phyloP scores from a whole-genome alignment of 2,888 invertebrate genomes.

The Campoplex capitator region DNA sequence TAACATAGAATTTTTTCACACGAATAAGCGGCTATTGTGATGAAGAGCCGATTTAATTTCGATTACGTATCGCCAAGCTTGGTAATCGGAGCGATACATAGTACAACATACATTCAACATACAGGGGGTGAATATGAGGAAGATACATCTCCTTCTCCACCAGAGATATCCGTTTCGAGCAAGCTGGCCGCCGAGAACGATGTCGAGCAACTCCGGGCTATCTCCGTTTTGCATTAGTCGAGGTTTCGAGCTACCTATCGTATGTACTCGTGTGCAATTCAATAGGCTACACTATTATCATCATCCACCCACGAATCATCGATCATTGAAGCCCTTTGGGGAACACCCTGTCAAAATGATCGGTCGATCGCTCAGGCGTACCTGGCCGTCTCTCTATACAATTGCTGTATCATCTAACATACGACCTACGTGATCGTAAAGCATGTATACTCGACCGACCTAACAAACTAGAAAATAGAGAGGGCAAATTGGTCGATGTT shows the following conservation, averaged over 20 bases:
- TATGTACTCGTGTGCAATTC: conserved; percentile 42
- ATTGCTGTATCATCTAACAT: conserved; percentile 51
- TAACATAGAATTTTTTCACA: conserved; percentile 2
- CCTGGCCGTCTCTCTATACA: conserved; percentile 41
- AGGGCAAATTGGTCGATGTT: conserved; percentile 20
- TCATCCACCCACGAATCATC: conserved; percentile 76
- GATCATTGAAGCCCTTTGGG: conserved; percentile 78
- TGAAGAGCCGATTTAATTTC: conserved; percentile 28
- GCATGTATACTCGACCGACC: conserved; percentile 16
- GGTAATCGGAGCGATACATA: conserved; percentile 45
- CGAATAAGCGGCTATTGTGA: conserved; percentile 27
- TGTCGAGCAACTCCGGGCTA: conserved; percentile 60
- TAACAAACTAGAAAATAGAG: conserved; percentile 38
- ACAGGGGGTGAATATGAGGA: conserved; percentile 46
- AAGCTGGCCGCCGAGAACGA: conserved; percentile 56
- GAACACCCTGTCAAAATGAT: conserved; percentile 55
- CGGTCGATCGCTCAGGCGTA: conserved; percentile 46
- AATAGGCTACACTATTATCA: conserved; percentile 71
- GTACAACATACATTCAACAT: conserved; percentile 23
- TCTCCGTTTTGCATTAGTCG: conserved; percentile 68
- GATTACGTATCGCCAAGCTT: conserved; percentile 42
- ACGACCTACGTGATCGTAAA: conserved; percentile 19
- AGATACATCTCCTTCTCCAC: conserved; percentile 56
- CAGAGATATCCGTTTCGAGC: conserved; percentile 63
- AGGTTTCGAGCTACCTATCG: conserved; percentile 38